Conservation (phyloP, 2,113 vertebrate species). For the Cheirogaleus medius region DNA sequence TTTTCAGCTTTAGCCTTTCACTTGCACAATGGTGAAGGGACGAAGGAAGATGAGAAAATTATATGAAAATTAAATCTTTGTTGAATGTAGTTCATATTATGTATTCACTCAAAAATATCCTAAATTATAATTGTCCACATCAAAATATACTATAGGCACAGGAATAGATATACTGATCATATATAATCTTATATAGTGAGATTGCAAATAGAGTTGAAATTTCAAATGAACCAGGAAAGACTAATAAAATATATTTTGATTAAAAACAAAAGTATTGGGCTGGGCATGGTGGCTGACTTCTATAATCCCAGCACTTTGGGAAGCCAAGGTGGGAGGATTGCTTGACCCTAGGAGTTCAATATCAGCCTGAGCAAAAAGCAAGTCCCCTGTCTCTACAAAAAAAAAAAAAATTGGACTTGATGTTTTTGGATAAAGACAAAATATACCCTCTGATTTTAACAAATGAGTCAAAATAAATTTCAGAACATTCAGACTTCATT, state of each 20-base stretch:
- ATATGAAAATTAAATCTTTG: not conserved
- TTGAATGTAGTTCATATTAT: not conserved
- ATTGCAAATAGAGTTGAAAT: not conserved
- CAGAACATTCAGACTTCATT: not conserved
- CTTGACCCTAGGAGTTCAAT: too few relatives aligned
- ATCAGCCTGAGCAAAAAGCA: too few relatives aligned
- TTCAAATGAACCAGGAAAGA: not conserved
- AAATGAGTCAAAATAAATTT: not conserved
- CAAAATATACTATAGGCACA: not conserved
- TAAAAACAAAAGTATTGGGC: not conserved
- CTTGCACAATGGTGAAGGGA: not conserved
- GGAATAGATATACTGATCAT: not conserved
- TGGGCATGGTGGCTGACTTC: too few relatives aligned
- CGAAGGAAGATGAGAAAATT: not conserved
- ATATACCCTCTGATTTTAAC: not conserved
- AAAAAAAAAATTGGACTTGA: not conserved
- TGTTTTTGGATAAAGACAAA: not conserved
- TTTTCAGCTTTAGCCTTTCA: not conserved
- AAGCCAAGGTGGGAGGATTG: too few relatives aligned
- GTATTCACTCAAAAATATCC: not conserved
- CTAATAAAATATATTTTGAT: not conserved
- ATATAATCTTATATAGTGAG: not conserved
- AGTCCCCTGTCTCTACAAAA: too few relatives aligned
- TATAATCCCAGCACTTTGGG: too few relatives aligned
- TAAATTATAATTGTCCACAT: not conserved